phyloP scores from a whole-genome alignment of 2,797 vertebrate genomes.

The Anolis apletophallus region DNA sequence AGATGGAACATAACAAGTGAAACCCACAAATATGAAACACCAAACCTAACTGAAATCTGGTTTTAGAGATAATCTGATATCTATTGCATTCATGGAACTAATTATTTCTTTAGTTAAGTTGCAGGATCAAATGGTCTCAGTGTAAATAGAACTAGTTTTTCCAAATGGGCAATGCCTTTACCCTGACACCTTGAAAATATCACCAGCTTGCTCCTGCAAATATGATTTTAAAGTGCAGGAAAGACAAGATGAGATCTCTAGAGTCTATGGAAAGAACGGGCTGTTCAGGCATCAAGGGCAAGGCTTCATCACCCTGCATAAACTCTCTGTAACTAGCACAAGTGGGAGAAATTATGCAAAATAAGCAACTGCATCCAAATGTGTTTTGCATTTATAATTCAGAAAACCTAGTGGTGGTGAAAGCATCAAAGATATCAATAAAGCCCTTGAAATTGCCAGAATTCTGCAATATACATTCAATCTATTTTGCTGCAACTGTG shows the following conservation, averaged over 20 bases:
- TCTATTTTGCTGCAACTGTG: conserved; percentile 3
- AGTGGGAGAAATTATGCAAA: neutral
- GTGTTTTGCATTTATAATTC: neutral
- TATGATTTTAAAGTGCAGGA: neutral
- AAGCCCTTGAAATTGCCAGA: neutral
- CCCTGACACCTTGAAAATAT: no score
- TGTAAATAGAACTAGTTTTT: neutral
- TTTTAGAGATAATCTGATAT: neutral
- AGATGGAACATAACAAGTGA: no score
- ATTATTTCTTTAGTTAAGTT: neutral
- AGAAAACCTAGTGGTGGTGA: neutral
- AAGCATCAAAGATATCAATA: neutral
- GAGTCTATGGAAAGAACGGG: neutral
- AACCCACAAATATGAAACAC: neutral
- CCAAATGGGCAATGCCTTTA: neutral
- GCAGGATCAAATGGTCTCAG: neutral
- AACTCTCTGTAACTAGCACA: neutral
- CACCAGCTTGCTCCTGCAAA: neutral
- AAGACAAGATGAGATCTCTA: neutral
- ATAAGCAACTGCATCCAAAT: neutral
- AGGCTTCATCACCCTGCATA: neutral
- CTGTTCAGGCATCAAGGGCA: neutral
- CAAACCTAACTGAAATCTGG: neutral
- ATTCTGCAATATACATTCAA: neutral
- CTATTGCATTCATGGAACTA: neutral